phyloP scores from a whole-genome alignment of 2,888 invertebrate genomes.

The Sympetrum striolatum region DNA sequence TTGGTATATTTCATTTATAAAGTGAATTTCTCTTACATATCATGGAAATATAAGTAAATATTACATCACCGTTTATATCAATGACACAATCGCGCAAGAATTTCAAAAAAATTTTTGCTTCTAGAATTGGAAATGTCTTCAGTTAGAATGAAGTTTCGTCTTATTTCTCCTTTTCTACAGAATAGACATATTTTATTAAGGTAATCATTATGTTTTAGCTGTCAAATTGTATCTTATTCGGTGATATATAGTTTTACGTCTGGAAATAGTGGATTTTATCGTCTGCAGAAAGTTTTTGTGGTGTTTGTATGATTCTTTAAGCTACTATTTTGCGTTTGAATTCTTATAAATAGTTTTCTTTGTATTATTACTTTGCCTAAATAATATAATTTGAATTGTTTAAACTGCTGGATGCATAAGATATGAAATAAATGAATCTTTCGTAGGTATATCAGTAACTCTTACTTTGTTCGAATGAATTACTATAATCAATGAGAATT shows the following conservation, averaged over 20 bases:
- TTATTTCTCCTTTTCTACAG: not conserved
- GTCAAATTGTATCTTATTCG: not conserved
- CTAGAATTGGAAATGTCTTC: not conserved
- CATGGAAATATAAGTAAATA: not conserved
- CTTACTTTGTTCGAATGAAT: not conserved
- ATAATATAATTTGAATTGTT: not conserved
- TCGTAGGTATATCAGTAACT: not conserved
- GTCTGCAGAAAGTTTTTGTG: not conserved
- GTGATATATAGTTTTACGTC: not conserved
- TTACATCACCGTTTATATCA: not conserved
- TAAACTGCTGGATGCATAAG: not conserved
- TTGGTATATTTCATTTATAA: not conserved
- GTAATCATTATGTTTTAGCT: not conserved
- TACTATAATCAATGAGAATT: not conserved
- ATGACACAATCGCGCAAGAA: not conserved
- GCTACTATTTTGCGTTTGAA: not conserved
- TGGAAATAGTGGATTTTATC: not conserved
- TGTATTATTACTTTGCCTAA: not conserved
- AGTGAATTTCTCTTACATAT: not conserved
- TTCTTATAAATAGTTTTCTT: not conserved
- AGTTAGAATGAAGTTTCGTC: not conserved
- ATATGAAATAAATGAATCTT: not conserved
- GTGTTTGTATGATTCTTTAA: too few relatives aligned
- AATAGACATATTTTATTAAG: not conserved
- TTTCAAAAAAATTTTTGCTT: not conserved